Evolutionary conservation across 2,888 invertebrate genomes (phyloP).

Genomic region (Drosophila mettleri): DNA sequence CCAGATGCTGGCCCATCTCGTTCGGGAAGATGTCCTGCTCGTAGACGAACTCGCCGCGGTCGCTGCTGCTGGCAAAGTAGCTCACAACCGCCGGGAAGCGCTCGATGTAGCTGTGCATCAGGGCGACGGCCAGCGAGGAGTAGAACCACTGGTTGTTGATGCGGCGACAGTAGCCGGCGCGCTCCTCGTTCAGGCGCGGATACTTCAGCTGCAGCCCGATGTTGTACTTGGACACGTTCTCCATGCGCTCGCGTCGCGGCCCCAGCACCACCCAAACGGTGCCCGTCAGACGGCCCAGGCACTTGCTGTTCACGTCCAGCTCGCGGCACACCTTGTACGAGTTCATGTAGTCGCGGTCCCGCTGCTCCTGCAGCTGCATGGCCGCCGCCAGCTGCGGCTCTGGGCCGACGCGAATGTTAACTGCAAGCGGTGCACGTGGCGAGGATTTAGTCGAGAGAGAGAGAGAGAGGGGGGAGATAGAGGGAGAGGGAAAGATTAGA

Average conservation of each 20-base stretch:
- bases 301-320: conserved; percentile 88
- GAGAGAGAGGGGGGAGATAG: too few relatives aligned
- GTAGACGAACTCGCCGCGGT: conserved; percentile 87
- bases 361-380: conserved; percentile 60
- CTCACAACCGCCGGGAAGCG: conserved; percentile 91
- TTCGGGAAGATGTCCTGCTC: conserved; percentile 89
- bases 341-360: conserved; percentile 73
- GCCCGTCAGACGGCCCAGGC: conserved; percentile 95
- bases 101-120: conserved; percentile 89
- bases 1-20: conserved; percentile 81
- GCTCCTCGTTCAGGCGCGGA: conserved; percentile 91
- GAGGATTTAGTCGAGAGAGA: too few relatives aligned
- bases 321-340: conserved; percentile 73
- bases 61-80: conserved; percentile 84
- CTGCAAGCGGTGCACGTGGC: too few relatives aligned
- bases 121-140: conserved; percentile 89
- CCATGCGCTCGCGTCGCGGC: conserved; percentile 84
- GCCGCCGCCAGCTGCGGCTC: conserved; percentile 79
- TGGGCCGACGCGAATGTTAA: conserved; percentile 78
- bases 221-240: conserved; percentile 87
- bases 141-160: conserved; percentile 91
- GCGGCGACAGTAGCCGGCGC: conserved; percentile 93
- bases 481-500: too few relatives aligned
- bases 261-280: conserved; percentile 89
- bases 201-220: conserved; percentile 96